Evolutionary conservation across 2,888 invertebrate species (phyloP).

Genomic region (Tinea semifulvella): DNA sequence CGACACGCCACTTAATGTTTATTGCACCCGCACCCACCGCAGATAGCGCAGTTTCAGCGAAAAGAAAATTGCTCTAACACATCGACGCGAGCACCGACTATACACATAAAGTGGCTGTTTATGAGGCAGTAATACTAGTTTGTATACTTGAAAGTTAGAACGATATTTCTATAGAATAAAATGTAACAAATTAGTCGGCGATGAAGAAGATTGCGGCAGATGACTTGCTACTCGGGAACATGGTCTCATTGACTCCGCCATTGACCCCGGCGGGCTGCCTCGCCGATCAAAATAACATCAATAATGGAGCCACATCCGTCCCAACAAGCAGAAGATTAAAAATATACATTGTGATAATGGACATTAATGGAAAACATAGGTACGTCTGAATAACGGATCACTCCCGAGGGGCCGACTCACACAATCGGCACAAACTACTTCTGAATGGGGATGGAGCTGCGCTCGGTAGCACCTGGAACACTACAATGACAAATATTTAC

Average conservation of each 20-base stretch:
- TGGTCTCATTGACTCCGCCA: constrained; percentile 61
- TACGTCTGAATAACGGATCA: constrained; percentile 36
- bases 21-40: constrained; percentile 27
- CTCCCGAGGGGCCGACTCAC: constrained; percentile 33
- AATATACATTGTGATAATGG: constrained; percentile 34
- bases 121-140: constrained; percentile 5
- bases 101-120: constrained; percentile 10
- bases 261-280: constrained; percentile 36
- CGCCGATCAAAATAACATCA: constrained; percentile 53
- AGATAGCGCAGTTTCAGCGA: constrained; percentile 37
- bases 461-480: constrained; percentile 19
- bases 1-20: constrained; percentile 55
- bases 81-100: constrained; percentile 1
- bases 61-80: constrained; percentile 25
- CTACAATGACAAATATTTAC: constrained; percentile 5
- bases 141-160: not conserved
- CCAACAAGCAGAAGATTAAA: constrained; percentile 38
- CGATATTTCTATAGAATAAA: not conserved
- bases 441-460: constrained; percentile 30
- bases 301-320: constrained; percentile 51
- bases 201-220: constrained; percentile 26
- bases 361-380: constrained; percentile 23
- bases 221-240: constrained; percentile 58
- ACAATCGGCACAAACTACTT: constrained; percentile 30
- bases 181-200: not conserved